These are phyloP conservation scores for Nomada ruficornis DNA, from an alignment of 2,888 invertebrate genomes.

Conservation along the genomic window DNA sequence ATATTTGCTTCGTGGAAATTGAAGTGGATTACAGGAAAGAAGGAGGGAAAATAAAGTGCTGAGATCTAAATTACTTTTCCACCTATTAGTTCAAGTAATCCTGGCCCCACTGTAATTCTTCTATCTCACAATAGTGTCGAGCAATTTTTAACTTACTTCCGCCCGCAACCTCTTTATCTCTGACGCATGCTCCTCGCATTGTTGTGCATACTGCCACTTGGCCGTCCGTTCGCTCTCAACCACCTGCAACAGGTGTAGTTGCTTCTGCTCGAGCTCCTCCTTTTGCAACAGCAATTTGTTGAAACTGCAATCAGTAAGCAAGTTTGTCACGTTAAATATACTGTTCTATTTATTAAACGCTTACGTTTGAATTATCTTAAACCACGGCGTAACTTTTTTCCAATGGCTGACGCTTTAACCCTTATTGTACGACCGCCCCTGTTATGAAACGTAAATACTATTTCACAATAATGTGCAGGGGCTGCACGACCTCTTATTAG, in stretches of 20 bases:
- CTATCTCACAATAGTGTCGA: neutral
- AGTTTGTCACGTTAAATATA: neutral
- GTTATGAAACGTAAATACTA: too few species aligned
- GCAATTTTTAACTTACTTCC: conserved; percentile 87
- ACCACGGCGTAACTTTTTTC: too few species aligned
- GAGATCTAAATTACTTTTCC: neutral
- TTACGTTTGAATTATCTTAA: too few species aligned
- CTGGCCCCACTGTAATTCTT: neutral
- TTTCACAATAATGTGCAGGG: too few species aligned
- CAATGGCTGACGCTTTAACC: too few species aligned
- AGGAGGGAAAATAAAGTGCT: neutral
- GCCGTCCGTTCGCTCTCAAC: conserved; percentile 96
- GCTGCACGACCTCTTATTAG: too few species aligned
- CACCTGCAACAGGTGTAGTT: conserved; percentile 94
- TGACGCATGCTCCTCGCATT: conserved; percentile 94
- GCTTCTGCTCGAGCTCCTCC: conserved; percentile 96
- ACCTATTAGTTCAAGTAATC: neutral
- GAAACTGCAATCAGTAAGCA: conserved; percentile 87
- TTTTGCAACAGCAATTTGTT: conserved; percentile 95
- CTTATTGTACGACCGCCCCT: too few species aligned
- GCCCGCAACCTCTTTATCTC: conserved; percentile 95
- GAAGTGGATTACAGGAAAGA: neutral
- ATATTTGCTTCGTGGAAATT: neutral
- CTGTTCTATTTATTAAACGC: conserved; percentile 2
- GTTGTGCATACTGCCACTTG: conserved; percentile 96